Percentiles rank a stretch among this genome's conserved stretches.
phyloP scores from a whole-genome alignment of 2,113 vertebrate genomes.

The Prolemur simus region DNA sequence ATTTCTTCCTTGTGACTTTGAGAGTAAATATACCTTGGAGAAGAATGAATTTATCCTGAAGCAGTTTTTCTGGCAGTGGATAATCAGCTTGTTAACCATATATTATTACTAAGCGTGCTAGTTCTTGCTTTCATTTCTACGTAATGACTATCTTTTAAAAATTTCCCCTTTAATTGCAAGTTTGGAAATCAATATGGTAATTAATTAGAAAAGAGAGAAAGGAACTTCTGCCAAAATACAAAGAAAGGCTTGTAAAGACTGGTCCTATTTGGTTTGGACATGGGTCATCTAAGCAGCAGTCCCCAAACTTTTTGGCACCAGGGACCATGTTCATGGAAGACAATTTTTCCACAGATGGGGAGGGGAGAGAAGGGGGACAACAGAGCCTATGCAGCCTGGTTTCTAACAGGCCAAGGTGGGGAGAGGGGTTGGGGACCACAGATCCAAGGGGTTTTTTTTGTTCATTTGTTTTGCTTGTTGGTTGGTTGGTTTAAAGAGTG shows the following conservation, averaged over 20 bases:
- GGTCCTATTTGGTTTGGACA: background rate
- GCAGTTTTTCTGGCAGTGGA: background rate
- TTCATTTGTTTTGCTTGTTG: background rate
- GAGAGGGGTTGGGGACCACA: accelerated
- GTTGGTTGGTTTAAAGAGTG: background rate
- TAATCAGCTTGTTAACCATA: background rate
- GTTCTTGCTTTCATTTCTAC: conserved; percentile 12
- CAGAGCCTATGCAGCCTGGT: too few relatives aligned
- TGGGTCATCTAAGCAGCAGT: background rate
- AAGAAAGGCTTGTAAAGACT: background rate
- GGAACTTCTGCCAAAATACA: background rate
- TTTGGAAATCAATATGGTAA: conserved; percentile 11
- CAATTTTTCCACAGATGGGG: too few relatives aligned
- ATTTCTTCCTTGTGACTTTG: background rate
- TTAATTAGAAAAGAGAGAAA: conserved; percentile 13
- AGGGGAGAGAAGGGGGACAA: too few relatives aligned
- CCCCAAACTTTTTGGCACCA: too few relatives aligned
- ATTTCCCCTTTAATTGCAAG: background rate
- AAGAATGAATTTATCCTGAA: background rate
- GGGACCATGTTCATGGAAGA: too few relatives aligned
- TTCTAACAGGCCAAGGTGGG: too few relatives aligned
- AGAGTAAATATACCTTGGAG: background rate
- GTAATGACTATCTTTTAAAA: background rate
- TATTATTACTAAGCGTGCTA: background rate
- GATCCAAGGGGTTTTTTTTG: background rate